Evolutionary conservation across 1,140 invertebrate species (phyloP), one percentile per base, ranked within the genome.

Genomic region (Dreissena rostriformis): DNA sequence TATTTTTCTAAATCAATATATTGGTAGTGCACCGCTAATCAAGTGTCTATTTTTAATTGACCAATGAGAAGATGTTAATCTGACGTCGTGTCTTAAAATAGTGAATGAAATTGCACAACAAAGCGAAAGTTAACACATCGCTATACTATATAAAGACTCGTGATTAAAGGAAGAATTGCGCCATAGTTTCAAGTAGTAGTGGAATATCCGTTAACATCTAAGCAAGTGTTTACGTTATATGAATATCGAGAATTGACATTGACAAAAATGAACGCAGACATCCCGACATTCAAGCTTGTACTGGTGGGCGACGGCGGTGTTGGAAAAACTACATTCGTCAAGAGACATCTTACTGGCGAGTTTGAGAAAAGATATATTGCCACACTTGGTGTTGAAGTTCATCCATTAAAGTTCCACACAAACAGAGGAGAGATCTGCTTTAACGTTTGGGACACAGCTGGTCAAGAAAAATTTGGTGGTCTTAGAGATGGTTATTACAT

Each of bases 301-400:
- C 94, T 99, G 28, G 98, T 99, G 63, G 99, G 99, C 68, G 99
- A 99, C 94, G 99, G 99, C 93, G 99, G 99, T 95, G 99, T 98
- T 87, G 99, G 99, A 5, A 99, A 99, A 95, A 99, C 99, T 0
- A 99, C 99, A 53, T 99, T 99, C 92, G 98, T 99, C 2, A 99
- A 99, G 95, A 96, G 99, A 83, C 99, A 99, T 94, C 96, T 99
- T 93, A 99, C 99, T 90, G 99, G 99, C 92, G 99, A 99, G 95
- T 99, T 99, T 93, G 99, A 99, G 94, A 99, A 99, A 95, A 98
- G 98, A 95, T 99, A 99, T 94, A 98, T 99, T 85, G 99, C 99
- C 17, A 99, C 99, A 22, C 94, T 99, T 15, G 99, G 99, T 88
- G 99, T 99, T 8, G 99, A 99, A 95, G 99, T 99, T 7, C 99